Base-by-base conservation (phyloP, 2,888 invertebrate genomes). In the Cylindroiulus punctatus region DNA sequence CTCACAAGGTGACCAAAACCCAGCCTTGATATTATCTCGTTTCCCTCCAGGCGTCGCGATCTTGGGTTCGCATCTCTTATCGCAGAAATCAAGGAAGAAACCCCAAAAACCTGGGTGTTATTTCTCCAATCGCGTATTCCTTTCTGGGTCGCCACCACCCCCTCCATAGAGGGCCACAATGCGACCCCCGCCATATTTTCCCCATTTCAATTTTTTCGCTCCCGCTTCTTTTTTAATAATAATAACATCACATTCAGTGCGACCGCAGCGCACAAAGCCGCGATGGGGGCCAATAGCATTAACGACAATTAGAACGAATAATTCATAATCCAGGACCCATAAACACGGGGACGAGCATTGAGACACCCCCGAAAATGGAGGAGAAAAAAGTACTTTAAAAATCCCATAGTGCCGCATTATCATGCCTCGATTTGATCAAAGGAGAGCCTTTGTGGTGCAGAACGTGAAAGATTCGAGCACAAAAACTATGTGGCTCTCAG, bases 281-380 rank as follows among this genome's bases (percentile, higher is more conserved):
- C 76, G 4, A 76, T 76, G 76, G 76, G 30, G 76, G 76, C 76
- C 76, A 76, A 76, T 76, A 30, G 76, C 76, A 30, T 76, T 76
- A 26, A 76, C 76, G 76, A 76, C 76, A 76, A 76, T 76, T 76
- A 76, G 76, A 76, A 76, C 76, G 76, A 76, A 76, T 76, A 76
- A 76, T 76, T 76, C 76, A 76, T 30, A 76, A 76, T 76, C 76
- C 30, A 1, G 76, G 76, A 30, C 26, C 76, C 76, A 30, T 26
- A 76, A 30, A 76, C 76, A 76, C 76, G 76, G 76, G 76, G 76
- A 76, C 26, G 76, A 30, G 26, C 76, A 76, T 76, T 76, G 76
- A 76, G 76, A 76, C 30, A 76, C 76, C 76, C 76, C 76, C 76
- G 76, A 30, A 76, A 30, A 76, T 76, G 76, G 76, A 22, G 52